Base-by-base conservation (phyloP, 1,140 invertebrate species). In the Vollenhovia emeryi region DNA sequence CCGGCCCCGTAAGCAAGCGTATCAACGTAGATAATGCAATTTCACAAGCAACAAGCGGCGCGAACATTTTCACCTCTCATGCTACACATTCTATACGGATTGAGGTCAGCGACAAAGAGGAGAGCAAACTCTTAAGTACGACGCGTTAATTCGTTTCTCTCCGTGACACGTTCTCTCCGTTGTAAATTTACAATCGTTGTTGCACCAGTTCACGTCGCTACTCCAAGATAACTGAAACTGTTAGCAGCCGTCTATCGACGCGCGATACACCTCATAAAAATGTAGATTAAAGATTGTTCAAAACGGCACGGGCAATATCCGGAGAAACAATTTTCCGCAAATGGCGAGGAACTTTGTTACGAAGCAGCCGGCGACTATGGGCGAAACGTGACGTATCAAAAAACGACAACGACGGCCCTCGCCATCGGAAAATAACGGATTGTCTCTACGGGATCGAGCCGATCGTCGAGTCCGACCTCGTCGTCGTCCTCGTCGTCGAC, bases 241-340 rank as follows among this genome's bases (percentile, higher is more conserved):
- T 48, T n/a, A 43, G 13, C 52, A 24, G 30, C 50, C n/a, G 11
- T 71, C 36, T 45, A 52, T 79, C 69, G 69, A 45, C 9, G 27
- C 9, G 27, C 27, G n/a, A 73, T 13, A 27, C n/a, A 45, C 1
- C 66, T 82, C 13, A 73, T 57, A 57, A 80, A 80, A 80, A 82
- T 82, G 66, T 57, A 82, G 50, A 82, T 82, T 82, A 57, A 82
- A 57, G 50, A 59, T 50, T 36, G 66, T 71, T 55, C 50, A 33
- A 66, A 66, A 82, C 50, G 24, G 27, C n/a, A n/a, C 36, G 45
- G 21, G 79, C 78, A 50, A 88, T 88, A 88, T 74, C 71, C 73
- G 69, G 55, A 62, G 80, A 84, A 84, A 84, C 80, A 85, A 80
- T 66, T 55, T 40, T 30, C 68, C 74, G 45, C 64, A 43, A 87